These are phyloP conservation scores for Pangasianodon hypophthalmus DNA, from an alignment of 2,113 vertebrate genomes.

Conservation along the genomic window DNA sequence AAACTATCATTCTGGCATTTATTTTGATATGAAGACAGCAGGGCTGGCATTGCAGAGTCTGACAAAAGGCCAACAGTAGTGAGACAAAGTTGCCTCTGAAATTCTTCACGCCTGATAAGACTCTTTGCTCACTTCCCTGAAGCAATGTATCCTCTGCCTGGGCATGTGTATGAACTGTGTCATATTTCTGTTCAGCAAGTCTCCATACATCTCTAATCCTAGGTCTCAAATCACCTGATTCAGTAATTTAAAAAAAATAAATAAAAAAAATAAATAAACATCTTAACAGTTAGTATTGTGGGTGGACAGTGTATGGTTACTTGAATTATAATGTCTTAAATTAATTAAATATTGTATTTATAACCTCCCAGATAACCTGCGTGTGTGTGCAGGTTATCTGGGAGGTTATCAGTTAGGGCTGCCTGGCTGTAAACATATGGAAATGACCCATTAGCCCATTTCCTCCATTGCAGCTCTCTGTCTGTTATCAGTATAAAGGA, in stretches of 20 bases:
- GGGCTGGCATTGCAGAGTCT: conserved; percentile 30
- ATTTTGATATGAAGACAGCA: conserved; percentile 30
- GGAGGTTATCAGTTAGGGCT: conserved; percentile 54
- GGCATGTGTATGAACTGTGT: conserved; percentile 45
- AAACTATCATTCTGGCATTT: conserved; percentile 38
- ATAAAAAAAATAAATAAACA: neutral
- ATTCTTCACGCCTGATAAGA: conserved; percentile 60
- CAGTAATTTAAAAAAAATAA: neutral
- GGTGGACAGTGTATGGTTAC: neutral
- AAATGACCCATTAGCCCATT: conserved; percentile 56
- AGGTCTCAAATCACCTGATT: neutral
- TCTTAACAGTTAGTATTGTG: neutral
- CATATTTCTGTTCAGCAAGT: conserved; percentile 37
- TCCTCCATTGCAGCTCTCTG: conserved; percentile 48
- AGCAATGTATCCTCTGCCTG: conserved; percentile 46
- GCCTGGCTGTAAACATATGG: conserved; percentile 54
- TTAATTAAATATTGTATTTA: neutral
- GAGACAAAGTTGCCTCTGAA: conserved; percentile 49
- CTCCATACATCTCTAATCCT: neutral
- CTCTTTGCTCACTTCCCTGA: conserved; percentile 39
- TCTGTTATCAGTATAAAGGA: conserved; percentile 36
- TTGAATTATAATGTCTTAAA: neutral
- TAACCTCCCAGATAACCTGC: too few species aligned
- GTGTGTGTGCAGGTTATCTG: conserved; percentile 53
- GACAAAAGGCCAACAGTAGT: conserved; percentile 37